Conservation (phyloP, 2,888 invertebrate genomes). For the Lissonota sp. region DNA sequence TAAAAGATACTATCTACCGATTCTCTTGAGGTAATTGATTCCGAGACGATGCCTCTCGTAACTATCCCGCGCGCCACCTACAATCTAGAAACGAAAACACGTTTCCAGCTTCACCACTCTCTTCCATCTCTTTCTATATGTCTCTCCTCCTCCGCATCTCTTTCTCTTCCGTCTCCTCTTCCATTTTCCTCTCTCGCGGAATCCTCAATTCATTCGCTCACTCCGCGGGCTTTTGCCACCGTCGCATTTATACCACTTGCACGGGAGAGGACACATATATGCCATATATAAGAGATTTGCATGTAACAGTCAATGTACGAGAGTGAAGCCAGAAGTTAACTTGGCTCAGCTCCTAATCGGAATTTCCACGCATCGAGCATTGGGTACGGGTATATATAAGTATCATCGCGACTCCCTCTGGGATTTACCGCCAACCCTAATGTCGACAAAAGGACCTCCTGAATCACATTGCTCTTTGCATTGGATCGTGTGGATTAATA, state of each 20-base stretch:
- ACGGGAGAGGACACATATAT: not conserved
- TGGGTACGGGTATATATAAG: slow-evolving; percentile 34
- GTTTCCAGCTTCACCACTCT: slow-evolving; percentile 30
- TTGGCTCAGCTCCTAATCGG: slow-evolving; percentile 65
- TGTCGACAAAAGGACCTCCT: too few species aligned
- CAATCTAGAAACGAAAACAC: slow-evolving; percentile 46
- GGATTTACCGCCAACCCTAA: slow-evolving; percentile 33
- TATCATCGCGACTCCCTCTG: not conserved
- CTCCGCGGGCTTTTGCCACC: slow-evolving; percentile 48
- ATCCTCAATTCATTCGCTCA: slow-evolving; percentile 43
- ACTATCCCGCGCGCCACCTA: slow-evolving; percentile 29
- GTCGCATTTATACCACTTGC: slow-evolving; percentile 54
- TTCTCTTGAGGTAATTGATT: slow-evolving; percentile 62
- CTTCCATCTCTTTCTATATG: not conserved
- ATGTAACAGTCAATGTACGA: slow-evolving; percentile 45
- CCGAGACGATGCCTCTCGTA: slow-evolving; percentile 53
- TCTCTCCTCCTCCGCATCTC: not conserved
- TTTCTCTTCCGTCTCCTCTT: not conserved
- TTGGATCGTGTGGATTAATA: too few species aligned
- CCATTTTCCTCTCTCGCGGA: slow-evolving; percentile 32
- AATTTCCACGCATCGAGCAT: slow-evolving; percentile 59
- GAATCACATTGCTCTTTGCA: too few species aligned
- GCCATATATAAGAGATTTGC: slow-evolving; percentile 5
- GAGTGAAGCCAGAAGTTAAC: slow-evolving; percentile 60
- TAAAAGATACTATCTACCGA: slow-evolving; percentile 42